phyloP scores from a whole-genome alignment of 2,888 invertebrate species.

The Ophion obscuratus region DNA sequence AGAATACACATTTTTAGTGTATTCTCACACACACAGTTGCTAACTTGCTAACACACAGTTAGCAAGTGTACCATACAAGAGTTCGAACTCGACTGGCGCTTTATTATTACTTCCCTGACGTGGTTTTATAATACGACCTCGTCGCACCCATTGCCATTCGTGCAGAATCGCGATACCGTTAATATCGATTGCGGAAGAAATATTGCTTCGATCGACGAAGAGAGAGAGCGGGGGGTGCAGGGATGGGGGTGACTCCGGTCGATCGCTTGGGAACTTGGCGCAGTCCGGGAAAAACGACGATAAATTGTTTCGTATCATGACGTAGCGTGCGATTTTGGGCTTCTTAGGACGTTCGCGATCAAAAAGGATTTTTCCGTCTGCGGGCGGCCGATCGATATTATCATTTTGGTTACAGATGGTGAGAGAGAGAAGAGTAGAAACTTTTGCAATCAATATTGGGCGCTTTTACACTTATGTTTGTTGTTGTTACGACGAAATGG shows the following conservation, averaged over 20 bases:
- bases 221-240: too few relatives aligned
- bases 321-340: not conserved
- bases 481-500: too few relatives aligned
- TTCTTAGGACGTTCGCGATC: not conserved
- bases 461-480: too few relatives aligned
- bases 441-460: too few relatives aligned
- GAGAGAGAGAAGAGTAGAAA: too few relatives aligned
- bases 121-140: conserved; percentile 56
- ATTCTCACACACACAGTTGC: too few relatives aligned
- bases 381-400: too few relatives aligned
- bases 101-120: conserved; percentile 40
- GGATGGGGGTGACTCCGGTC: not conserved
- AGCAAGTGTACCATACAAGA: not conserved
- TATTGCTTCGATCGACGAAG: conserved; percentile 30
- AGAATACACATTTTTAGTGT: too few relatives aligned
- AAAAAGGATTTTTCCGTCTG: not conserved
- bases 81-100: not conserved
- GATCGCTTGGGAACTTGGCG: conserved; percentile 17
- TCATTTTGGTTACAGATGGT: too few relatives aligned
- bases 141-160: conserved; percentile 61
- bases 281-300: conserved; percentile 1
- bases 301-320: not conserved
- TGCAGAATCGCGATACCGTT: conserved; percentile 65
- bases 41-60: too few relatives aligned
- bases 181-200: conserved; percentile 65